phyloP scores from a whole-genome alignment of 2,888 invertebrate species.

The Linnaemya vulpina region DNA sequence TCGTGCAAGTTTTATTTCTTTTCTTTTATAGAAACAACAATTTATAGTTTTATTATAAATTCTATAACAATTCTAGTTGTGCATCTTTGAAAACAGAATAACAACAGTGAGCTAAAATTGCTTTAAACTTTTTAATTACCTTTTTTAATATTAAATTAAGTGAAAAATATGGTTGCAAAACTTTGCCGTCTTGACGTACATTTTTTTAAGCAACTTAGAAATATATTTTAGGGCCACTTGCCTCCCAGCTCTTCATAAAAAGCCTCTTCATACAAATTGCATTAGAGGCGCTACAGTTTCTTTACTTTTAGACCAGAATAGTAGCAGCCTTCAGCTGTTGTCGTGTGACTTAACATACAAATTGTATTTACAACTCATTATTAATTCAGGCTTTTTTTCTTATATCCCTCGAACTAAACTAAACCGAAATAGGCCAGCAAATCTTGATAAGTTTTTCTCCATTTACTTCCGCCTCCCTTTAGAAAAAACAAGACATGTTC shows the following conservation, averaged over 20 bases:
- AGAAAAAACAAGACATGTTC: neutral
- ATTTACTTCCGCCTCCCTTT: constrained; percentile 21
- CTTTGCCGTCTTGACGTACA: neutral
- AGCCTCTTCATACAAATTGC: neutral
- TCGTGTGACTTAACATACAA: neutral
- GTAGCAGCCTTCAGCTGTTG: neutral
- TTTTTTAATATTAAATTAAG: too few relatives aligned
- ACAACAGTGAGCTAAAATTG: too few relatives aligned
- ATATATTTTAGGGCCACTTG: too few relatives aligned
- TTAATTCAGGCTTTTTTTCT: constrained; percentile 24
- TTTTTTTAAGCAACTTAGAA: neutral
- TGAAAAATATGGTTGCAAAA: neutral
- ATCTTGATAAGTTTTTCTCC: constrained; percentile 63
- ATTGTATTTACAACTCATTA: constrained; percentile 10
- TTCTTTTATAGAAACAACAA: too few relatives aligned
- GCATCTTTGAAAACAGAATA: too few relatives aligned
- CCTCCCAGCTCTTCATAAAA: neutral
- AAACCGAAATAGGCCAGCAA: constrained; percentile 20
- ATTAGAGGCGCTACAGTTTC: neutral
- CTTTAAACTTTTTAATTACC: too few relatives aligned
- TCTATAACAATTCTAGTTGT: too few relatives aligned
- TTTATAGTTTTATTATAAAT: too few relatives aligned
- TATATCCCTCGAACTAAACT: constrained; percentile 23
- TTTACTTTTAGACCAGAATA: neutral
- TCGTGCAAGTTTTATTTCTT: too few relatives aligned